Conservation (phyloP, 64 coral and sea anemone species). For the Dendrophyllia cribrosa region DNA sequence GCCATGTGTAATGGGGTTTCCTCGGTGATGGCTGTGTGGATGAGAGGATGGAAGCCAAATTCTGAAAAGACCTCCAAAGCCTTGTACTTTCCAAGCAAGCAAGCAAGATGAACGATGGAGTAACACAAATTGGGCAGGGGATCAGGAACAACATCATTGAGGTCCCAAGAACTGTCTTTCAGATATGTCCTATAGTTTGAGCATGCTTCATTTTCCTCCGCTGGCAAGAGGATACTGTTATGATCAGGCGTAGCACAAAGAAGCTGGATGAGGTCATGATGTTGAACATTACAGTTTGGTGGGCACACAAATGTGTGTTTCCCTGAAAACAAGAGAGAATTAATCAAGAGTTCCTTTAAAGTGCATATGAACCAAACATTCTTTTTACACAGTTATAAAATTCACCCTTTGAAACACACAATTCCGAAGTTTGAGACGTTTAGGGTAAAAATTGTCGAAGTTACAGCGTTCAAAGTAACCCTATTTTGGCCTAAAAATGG, state of each 20-base stretch:
- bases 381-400: too few species aligned
- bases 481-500: too few species aligned
- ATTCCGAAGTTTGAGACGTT: too few species aligned
- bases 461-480: too few species aligned
- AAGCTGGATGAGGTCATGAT: neutral
- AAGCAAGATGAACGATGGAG: constrained; percentile 5
- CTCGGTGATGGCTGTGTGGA: constrained; percentile 2
- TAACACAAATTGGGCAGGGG: neutral
- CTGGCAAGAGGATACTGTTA: neutral
- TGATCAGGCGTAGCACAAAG: constrained; percentile 30
- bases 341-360: too few species aligned
- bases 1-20: constrained; percentile 6
- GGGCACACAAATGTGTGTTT: constrained; percentile 7
- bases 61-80: constrained; percentile 1
- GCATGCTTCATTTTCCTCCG: neutral
- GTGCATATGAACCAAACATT: too few species aligned
- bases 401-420: too few species aligned
- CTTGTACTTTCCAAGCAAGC: constrained; percentile 6
- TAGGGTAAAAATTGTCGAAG: too few species aligned
- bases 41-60: constrained; percentile 12
- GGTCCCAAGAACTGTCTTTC: neutral
- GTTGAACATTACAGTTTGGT: neutral
- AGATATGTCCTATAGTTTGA: neutral
- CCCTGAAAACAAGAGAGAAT: neutral
- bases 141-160: neutral